Conservation (phyloP, 2,888 invertebrate species). For the Scrobipalpa atriplicella region DNA sequence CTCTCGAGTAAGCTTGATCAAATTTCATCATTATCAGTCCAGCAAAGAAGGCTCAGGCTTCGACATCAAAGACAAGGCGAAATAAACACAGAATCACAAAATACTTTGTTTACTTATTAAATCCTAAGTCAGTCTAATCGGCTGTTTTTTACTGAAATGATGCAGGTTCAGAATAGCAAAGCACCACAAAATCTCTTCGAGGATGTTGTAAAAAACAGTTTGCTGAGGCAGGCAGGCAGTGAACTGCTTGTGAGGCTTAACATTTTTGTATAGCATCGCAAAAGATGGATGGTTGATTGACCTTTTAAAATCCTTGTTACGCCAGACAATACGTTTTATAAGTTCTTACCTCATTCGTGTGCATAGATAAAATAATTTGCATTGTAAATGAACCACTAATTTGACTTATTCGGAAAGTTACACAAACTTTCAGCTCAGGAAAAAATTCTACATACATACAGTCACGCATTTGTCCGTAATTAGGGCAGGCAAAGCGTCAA, state of each 20-base stretch:
- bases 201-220: too few species aligned
- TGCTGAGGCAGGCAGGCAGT: too few species aligned
- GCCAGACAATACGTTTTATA: neutral
- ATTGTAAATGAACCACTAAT: neutral
- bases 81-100: too few species aligned
- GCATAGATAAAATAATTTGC: conserved; percentile 11
- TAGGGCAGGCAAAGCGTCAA: too few species aligned
- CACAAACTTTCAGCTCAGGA: neutral
- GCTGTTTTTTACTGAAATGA: too few species aligned
- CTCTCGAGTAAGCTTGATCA: conserved; percentile 54
- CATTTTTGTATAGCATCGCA: neutral
- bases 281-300: neutral
- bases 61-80: too few species aligned
- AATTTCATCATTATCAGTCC: too few species aligned
- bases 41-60: too few species aligned
- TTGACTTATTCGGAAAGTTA: neutral
- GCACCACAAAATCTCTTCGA: too few species aligned
- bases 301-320: neutral
- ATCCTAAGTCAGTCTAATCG: too few species aligned
- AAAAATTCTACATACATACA: neutral
- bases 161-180: too few species aligned
- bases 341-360: conserved; percentile 8
- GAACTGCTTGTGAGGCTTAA: neutral
- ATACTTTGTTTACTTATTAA: too few species aligned
- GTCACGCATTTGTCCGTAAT: neutral